phyloP scores from a whole-genome alignment of 2,113 vertebrate species.

The Candoia aspera region DNA sequence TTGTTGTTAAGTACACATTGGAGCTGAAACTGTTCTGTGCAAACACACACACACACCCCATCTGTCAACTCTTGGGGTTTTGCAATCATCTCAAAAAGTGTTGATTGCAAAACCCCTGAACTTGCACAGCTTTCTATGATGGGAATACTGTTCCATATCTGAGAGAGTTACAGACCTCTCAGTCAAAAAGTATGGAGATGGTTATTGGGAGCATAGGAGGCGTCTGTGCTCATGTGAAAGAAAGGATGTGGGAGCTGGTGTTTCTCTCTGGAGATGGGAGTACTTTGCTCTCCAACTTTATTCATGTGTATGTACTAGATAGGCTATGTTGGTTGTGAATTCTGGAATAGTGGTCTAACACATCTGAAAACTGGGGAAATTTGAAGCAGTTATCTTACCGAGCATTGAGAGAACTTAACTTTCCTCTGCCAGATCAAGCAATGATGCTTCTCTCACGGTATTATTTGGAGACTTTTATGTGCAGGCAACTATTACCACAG shows the following conservation, averaged over 20 bases:
- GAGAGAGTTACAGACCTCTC: neutral
- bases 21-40: neutral
- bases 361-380: neutral
- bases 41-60: neutral
- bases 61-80: neutral
- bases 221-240: neutral
- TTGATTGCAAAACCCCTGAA: neutral
- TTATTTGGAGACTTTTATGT: neutral
- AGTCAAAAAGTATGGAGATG: neutral
- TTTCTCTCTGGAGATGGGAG: neutral
- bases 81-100: neutral
- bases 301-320: neutral
- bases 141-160: no score
- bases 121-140: neutral
- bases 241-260: neutral
- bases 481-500: neutral
- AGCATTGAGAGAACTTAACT: neutral
- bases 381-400: neutral
- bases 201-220: neutral
- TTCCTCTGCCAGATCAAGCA: neutral
- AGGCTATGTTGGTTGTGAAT: neutral
- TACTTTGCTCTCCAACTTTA: neutral
- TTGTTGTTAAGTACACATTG: slow-evolving; percentile 1
- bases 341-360: neutral
- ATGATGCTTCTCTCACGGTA: no score